Conservation (phyloP, 2,113 vertebrate genomes). For the Thunnus thynnus region DNA sequence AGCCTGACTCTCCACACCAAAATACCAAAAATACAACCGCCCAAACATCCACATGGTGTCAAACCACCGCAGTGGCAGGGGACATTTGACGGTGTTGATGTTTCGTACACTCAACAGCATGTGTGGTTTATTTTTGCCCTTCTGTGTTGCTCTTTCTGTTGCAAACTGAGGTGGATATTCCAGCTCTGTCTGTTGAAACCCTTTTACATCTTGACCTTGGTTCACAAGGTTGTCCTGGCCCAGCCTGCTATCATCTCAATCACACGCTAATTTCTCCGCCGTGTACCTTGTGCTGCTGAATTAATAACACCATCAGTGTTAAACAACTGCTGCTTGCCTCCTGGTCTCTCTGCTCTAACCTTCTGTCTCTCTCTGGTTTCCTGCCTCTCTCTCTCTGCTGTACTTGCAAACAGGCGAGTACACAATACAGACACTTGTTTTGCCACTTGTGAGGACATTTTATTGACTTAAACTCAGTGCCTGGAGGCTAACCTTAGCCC, state of each 20-base stretch:
- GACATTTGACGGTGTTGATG: not conserved
- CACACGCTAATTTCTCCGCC: conserved; percentile 61
- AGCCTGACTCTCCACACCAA: not conserved
- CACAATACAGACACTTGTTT: conserved; percentile 12
- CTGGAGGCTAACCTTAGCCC: not conserved
- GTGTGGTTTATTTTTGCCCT: conserved; percentile 22
- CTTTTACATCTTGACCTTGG: conserved; percentile 65
- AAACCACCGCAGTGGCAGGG: not conserved
- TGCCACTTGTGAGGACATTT: not conserved
- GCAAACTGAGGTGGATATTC: conserved; percentile 36
- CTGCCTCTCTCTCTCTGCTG: not conserved
- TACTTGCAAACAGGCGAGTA: conserved; percentile 16
- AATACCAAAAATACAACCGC: not conserved
- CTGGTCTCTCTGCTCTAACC: conserved; percentile 34
- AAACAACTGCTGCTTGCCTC: conserved; percentile 50
- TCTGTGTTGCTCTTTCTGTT: not conserved
- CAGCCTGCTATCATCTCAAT: conserved; percentile 47
- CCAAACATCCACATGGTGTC: not conserved
- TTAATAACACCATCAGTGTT: conserved; percentile 74
- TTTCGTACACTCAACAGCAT: not conserved
- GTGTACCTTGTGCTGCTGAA: conserved; percentile 55
- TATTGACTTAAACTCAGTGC: not conserved
- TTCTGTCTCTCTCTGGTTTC: conserved; percentile 18
- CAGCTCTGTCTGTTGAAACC: conserved; percentile 32
- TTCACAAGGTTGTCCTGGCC: conserved; percentile 50